These are phyloP conservation scores for Chiloscyllium punctatum DNA, from an alignment of 2,797 vertebrate species.

Conservation along the genomic window DNA sequence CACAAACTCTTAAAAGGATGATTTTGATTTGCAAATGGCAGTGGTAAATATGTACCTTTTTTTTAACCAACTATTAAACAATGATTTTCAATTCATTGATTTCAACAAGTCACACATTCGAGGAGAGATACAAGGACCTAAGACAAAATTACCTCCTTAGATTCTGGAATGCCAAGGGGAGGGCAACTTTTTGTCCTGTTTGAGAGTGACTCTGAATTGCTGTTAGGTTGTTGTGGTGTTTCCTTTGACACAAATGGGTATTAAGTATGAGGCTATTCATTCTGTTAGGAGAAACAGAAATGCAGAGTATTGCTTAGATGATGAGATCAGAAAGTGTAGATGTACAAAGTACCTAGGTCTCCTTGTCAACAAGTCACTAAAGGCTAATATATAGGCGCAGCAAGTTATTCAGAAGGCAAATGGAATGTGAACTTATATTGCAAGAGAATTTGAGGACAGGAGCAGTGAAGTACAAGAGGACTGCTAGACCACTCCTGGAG, in stretches of 20 bases:
- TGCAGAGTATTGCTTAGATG: too few relatives aligned
- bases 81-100: not conserved
- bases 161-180: not conserved
- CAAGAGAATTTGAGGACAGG: too few relatives aligned
- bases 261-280: too few relatives aligned
- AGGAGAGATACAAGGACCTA: not conserved
- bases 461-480: too few relatives aligned
- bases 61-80: not conserved
- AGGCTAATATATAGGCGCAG: too few relatives aligned
- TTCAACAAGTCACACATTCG: not conserved
- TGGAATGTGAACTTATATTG: too few relatives aligned
- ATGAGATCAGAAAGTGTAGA: too few relatives aligned
- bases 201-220: not conserved
- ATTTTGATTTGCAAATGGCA: not conserved
- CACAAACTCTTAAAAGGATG: not conserved
- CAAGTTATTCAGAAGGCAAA: too few relatives aligned
- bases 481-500: too few relatives aligned
- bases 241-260: not conserved
- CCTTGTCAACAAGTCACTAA: too few relatives aligned
- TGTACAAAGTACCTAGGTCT: too few relatives aligned
- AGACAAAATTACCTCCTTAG: not conserved
- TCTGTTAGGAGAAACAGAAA: too few relatives aligned
- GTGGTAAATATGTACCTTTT: not conserved
- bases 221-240: not conserved
- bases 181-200: not conserved